Percentiles rank a stretch among this genome's conserved stretches.
Conservation (phyloP, 1,140 invertebrate genomes). For the Ridgeia piscesae region DNA sequence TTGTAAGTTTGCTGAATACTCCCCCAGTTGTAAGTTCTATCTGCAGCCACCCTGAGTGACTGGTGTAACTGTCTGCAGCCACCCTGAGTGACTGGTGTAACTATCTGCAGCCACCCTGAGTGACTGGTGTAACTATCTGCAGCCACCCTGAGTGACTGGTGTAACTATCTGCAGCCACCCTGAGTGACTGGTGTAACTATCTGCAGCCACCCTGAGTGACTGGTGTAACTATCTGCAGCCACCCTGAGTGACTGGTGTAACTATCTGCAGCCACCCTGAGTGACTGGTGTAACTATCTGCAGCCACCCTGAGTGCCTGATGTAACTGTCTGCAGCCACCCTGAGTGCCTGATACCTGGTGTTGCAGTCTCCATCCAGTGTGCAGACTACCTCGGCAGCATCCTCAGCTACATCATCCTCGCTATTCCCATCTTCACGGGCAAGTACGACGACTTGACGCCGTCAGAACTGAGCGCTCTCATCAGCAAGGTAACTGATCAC, state of each 20-base stretch:
- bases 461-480: constrained; percentile 61
- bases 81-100: no score
- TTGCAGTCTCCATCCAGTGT: constrained; percentile 59
- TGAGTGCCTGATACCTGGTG: neutral
- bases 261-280: neutral
- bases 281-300: neutral
- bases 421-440: constrained; percentile 66
- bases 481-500: constrained; percentile 61
- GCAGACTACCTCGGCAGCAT: constrained; percentile 68
- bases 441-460: constrained; percentile 60
- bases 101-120: no score
- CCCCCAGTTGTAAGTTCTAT: neutral
- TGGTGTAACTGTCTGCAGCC: neutral
- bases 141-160: no score
- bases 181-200: no score
- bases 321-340: no score
- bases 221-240: no score
- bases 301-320: no score
- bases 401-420: constrained; percentile 65
- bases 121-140: no score
- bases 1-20: neutral
- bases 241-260: no score
- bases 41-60: no score
- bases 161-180: no score
- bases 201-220: no score